Conservation (phyloP, 2,888 invertebrate species). For the Habrosyne pyritoides region DNA sequence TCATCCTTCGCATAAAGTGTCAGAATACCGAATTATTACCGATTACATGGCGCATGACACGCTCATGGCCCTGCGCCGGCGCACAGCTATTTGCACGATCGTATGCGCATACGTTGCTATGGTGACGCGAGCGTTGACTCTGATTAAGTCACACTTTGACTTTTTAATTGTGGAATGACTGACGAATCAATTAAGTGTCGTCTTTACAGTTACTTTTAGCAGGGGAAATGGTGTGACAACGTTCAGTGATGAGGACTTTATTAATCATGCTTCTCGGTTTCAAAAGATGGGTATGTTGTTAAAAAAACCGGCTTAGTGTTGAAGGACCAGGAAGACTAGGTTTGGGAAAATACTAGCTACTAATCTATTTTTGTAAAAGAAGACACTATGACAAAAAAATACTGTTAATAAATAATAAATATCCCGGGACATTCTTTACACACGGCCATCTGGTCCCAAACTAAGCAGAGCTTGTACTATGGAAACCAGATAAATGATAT, state of each 20-base stretch:
- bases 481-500: too few species aligned
- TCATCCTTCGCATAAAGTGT: too few species aligned
- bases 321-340: too few species aligned
- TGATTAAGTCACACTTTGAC: constrained; percentile 10
- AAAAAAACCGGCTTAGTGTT: too few species aligned
- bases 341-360: not conserved
- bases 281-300: not conserved
- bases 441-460: too few species aligned
- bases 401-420: too few species aligned
- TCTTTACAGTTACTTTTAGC: not conserved
- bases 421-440: too few species aligned
- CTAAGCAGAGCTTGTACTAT: too few species aligned
- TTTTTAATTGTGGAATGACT: not conserved
- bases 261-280: not conserved
- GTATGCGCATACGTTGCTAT: constrained; percentile 7
- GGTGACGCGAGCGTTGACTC: constrained; percentile 23
- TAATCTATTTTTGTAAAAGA: too few species aligned
- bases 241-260: not conserved
- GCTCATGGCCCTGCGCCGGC: constrained; percentile 9
- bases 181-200: not conserved
- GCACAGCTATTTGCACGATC: constrained; percentile 14
- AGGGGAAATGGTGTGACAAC: not conserved
- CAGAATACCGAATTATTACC: constrained; percentile 24
- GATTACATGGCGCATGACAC: constrained; percentile 39
- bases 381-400: too few species aligned